phyloP scores from a whole-genome alignment of 2,888 invertebrate species.

The Mongoloraphidia duomilia region DNA sequence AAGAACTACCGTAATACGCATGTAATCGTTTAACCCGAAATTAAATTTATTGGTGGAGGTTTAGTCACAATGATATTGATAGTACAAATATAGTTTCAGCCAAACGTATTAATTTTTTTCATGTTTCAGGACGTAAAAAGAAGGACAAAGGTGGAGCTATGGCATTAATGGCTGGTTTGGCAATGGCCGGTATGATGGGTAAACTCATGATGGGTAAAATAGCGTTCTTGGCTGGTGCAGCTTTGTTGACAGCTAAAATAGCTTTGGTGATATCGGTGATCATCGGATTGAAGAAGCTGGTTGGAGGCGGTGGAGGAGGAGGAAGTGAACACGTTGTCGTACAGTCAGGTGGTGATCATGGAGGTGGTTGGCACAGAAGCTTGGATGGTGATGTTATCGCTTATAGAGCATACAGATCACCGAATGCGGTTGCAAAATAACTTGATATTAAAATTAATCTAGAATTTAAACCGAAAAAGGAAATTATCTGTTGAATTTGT shows the following conservation, averaged over 20 bases:
- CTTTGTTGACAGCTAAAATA: constrained; percentile 49
- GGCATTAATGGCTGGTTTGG: constrained; percentile 44
- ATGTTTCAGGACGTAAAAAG: constrained; percentile 37
- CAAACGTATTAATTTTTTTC: background rate
- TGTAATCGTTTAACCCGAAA: constrained; percentile 2
- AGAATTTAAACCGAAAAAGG: background rate
- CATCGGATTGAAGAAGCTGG: constrained; percentile 47
- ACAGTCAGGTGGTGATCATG: constrained; percentile 21
- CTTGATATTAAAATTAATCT: background rate
- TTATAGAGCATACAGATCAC: constrained; percentile 16
- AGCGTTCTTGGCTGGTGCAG: constrained; percentile 50
- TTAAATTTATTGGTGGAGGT: constrained; percentile 2
- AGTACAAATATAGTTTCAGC: no score
- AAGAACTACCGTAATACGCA: background rate
- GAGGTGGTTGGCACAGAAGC: constrained; percentile 31
- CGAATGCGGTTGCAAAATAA: background rate
- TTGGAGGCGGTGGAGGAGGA: constrained; percentile 32
- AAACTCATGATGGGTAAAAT: constrained; percentile 54
- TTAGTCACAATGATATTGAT: background rate
- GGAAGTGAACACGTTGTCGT: constrained; percentile 39
- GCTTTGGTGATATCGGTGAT: constrained; percentile 45
- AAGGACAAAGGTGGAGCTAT: constrained; percentile 32
- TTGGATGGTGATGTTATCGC: constrained; percentile 16
- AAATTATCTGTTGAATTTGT: no score
- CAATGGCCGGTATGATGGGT: constrained; percentile 45